Conservation (phyloP, 1,140 invertebrate genomes). For the Tenebrio molitor region DNA sequence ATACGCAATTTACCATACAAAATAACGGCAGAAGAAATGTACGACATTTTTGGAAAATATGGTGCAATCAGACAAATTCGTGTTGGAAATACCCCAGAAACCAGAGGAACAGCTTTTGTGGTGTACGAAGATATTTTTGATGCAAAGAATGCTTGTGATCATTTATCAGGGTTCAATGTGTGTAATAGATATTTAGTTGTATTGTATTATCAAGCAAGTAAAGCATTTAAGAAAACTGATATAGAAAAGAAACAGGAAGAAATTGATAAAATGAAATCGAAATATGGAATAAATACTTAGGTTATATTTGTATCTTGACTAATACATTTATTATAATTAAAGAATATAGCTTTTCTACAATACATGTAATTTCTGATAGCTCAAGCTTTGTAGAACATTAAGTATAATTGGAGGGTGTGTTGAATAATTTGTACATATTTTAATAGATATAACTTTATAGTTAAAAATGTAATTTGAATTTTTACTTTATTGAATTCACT, state of each 20-base stretch:
- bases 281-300: conserved; percentile 80
- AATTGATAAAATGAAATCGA: conserved; percentile 95
- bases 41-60: conserved; percentile 99
- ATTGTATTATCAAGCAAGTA: conserved; percentile 95
- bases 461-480: too few species aligned
- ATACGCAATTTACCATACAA: conserved; percentile 99
- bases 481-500: too few species aligned
- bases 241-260: conserved; percentile 98
- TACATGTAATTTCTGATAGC: too few species aligned
- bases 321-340: too few species aligned
- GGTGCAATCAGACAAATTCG: conserved; percentile 98
- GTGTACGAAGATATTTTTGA: conserved; percentile 99
- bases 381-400: too few species aligned
- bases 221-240: conserved; percentile 97
- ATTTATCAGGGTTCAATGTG: conserved; percentile 98
- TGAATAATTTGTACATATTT: too few species aligned
- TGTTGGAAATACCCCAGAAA: conserved; percentile 98
- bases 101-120: conserved; percentile 98
- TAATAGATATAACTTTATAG: too few species aligned
- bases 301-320: too few species aligned
- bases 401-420: too few species aligned
- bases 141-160: conserved; percentile 99
- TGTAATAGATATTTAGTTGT: conserved; percentile 99
- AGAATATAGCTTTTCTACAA: too few species aligned
- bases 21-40: conserved; percentile 99